A percentile compares a stretch with the other conserved stretches of the same genome.
phyloP scores from a whole-genome alignment of 2,113 vertebrate species.

The Macrotus californicus region DNA sequence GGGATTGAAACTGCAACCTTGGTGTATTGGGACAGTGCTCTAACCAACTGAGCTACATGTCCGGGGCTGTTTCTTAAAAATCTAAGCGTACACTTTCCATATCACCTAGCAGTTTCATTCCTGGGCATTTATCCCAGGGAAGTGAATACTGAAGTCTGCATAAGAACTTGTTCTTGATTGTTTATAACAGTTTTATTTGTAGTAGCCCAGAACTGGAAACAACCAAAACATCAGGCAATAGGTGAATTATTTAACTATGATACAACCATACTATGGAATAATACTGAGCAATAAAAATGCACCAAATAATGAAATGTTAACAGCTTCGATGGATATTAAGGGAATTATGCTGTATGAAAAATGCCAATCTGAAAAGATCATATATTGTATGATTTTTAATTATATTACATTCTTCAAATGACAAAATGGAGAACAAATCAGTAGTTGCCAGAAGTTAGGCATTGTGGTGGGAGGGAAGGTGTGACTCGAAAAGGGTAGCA shows the following conservation, averaged over 20 bases:
- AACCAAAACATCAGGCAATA: not conserved
- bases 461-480: not conserved
- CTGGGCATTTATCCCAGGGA: not conserved
- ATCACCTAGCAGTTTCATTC: not conserved
- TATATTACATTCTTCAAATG: not conserved
- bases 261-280: not conserved
- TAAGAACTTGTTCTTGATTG: not conserved
- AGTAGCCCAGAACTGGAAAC: not conserved
- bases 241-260: not conserved
- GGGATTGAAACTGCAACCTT: too few relatives aligned
- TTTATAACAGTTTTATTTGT: not conserved
- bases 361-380: not conserved
- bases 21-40: too few relatives aligned
- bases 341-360: not conserved
- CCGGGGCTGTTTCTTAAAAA: not conserved
- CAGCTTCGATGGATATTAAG: not conserved
- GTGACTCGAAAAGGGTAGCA: not conserved
- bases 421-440: not conserved
- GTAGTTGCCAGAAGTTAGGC: not conserved
- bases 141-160: not conserved
- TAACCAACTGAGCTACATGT: too few relatives aligned
- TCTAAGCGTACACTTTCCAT: not conserved
- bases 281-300: not conserved
- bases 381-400: not conserved
- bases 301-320: not conserved